Conservation (phyloP, 1,140 invertebrate genomes). For the Epicauta chinensis region DNA sequence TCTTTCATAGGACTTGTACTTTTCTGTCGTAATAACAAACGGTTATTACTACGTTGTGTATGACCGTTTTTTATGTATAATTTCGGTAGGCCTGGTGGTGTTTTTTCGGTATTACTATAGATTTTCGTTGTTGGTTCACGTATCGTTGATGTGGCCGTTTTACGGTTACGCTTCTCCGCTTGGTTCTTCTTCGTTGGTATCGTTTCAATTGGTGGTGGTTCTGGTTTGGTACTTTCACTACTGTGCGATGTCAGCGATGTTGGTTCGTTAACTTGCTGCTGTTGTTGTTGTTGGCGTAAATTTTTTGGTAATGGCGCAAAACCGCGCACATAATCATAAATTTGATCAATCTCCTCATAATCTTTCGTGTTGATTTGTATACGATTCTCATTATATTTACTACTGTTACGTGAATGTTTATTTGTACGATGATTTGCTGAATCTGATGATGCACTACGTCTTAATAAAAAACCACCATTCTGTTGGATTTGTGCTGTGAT, state of each 20-base stretch:
- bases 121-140: constrained; percentile 40
- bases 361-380: constrained; percentile 63
- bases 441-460: constrained; percentile 68
- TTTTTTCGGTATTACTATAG: constrained; percentile 44
- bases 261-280: constrained; percentile 30
- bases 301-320: constrained; percentile 83
- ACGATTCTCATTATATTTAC: constrained; percentile 46
- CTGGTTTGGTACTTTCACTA: constrained; percentile 62
- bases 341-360: constrained; percentile 94
- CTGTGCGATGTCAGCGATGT: constrained; percentile 45
- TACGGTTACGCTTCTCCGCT: constrained; percentile 61
- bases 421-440: constrained; percentile 50
- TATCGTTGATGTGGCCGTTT: constrained; percentile 45
- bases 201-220: constrained; percentile 84
- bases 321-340: constrained; percentile 92
- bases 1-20: constrained; percentile 68
- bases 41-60: constrained; percentile 49
- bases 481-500: constrained; percentile 45
- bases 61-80: constrained; percentile 71
- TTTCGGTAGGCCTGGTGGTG: constrained; percentile 58
- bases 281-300: constrained; percentile 50
- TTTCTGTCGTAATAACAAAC: constrained; percentile 61
- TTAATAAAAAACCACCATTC: constrained; percentile 55
- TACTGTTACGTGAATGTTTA: constrained; percentile 39
- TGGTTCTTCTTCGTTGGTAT: constrained; percentile 78